A percentile compares a stretch with the other conserved stretches of the same genome.
Evolutionary conservation across 1,140 invertebrate genomes (phyloP).

Genomic region (Limonius californicus): DNA sequence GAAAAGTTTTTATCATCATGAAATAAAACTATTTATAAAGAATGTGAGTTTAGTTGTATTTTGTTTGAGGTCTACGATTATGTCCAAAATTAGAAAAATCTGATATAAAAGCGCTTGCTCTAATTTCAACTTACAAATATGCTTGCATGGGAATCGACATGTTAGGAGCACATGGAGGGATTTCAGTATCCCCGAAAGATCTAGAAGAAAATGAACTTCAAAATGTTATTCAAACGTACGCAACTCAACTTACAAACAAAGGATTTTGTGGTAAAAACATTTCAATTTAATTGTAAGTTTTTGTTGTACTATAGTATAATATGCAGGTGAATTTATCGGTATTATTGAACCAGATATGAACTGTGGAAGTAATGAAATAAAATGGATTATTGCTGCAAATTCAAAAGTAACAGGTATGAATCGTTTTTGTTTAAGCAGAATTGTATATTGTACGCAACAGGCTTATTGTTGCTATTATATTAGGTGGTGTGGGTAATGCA

Average conservation of each 20-base stretch:
- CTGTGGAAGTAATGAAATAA: constrained; percentile 77
- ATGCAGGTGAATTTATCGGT: constrained; percentile 66
- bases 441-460: neutral
- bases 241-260: constrained; percentile 79
- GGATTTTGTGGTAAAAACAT: constrained; percentile 74
- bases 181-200: constrained; percentile 68
- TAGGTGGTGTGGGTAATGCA: constrained; percentile 45
- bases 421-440: constrained; percentile 55
- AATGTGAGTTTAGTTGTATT: too few relatives aligned
- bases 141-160: constrained; percentile 81
- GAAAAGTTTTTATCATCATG: too few relatives aligned
- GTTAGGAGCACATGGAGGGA: constrained; percentile 81
- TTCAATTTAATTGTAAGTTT: too few relatives aligned
- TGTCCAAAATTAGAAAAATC: constrained; percentile 65
- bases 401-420: too few relatives aligned
- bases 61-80: constrained; percentile 77
- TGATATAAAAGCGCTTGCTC: constrained; percentile 80
- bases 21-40: too few relatives aligned
- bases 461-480: too few relatives aligned
- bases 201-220: constrained; percentile 58
- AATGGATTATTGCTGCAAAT: constrained; percentile 58
- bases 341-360: constrained; percentile 83
- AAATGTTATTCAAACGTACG: constrained; percentile 69
- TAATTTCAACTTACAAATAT: constrained; percentile 80
- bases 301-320: too few relatives aligned